phyloP scores from a whole-genome alignment of 2,888 invertebrate species.

The Apeira syringaria region DNA sequence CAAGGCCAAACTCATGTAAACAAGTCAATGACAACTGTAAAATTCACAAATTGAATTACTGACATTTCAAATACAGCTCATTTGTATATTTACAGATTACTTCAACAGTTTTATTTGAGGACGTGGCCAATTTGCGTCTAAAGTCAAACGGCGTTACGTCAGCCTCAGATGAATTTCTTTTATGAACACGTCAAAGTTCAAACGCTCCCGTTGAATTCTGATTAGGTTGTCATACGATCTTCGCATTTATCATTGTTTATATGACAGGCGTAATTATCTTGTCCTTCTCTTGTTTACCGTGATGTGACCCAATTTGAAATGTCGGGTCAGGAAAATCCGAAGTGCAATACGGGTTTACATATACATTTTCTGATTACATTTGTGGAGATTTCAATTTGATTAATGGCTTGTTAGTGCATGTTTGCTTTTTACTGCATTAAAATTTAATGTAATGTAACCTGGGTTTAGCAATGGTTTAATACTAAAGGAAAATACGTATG shows the following conservation, averaged over 20 bases:
- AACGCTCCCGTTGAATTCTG: constrained; percentile 68
- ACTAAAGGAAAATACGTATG: too few relatives aligned
- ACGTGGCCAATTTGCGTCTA: constrained; percentile 34
- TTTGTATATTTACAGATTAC: constrained; percentile 25
- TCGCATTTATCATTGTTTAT: constrained; percentile 66
- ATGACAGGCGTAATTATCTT: constrained; percentile 67
- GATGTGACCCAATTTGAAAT: constrained; percentile 58
- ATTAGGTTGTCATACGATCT: constrained; percentile 57
- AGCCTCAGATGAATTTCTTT: constrained; percentile 27
- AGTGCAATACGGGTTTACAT: constrained; percentile 24
- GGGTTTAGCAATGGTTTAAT: too few relatives aligned
- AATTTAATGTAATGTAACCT: too few relatives aligned
- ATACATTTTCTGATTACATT: constrained; percentile 23
- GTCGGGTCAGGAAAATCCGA: constrained; percentile 39
- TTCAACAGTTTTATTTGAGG: constrained; percentile 31
- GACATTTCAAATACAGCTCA: constrained; percentile 6
- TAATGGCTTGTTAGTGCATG: constrained; percentile 7
- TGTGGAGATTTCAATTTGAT: constrained; percentile 19
- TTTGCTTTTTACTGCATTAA: not conserved
- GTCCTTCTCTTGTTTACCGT: constrained; percentile 60
- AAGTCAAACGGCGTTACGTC: constrained; percentile 11
- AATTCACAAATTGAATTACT: constrained; percentile 1
- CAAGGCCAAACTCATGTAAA: too few relatives aligned
- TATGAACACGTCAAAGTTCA: constrained; percentile 69
- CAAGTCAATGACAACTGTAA: too few relatives aligned